Evolutionary conservation across 2,888 invertebrate genomes (phyloP), one percentile per base, ranked within the genome.

Genomic region (Brachynemurus nebulosus): DNA sequence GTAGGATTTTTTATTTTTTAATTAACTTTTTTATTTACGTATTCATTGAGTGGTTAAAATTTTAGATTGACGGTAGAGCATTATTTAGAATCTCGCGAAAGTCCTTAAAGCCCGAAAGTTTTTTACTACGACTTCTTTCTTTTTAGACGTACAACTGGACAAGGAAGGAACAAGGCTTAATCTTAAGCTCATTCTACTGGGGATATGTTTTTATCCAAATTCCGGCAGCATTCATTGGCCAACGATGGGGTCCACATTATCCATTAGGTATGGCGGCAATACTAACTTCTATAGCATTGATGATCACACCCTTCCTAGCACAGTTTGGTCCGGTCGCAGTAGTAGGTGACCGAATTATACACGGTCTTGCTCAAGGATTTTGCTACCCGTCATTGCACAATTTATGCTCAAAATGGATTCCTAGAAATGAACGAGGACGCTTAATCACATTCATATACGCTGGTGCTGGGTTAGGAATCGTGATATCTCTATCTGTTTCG

Each of bases 171-270:
- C 70, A 72, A 51, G 65, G 72, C 0, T 55, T 76, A 45, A 70
- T 85, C 25, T 63, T 83, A 7, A 82, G 82, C 6, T 80, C 85
- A 0, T 86, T 85, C 61, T 84, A 84, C 61, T 81, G 82, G 81
- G 86, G 86, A 2, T 86, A 86, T 57, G 70, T 82, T 2, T 52
- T 79, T 6, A 75, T 80, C 16, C 86, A 86, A 62, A 63, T 86
- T 2, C 79, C 80, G 0, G 76, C 76, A 0, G 80, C 83, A 0
- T 69, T 79, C 50, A 59, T 91, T 40, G 82, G 84, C 0, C 78
- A 79, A 53, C 68, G 68, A 4, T 77, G 78, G 59, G 90, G 91
- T 0, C 82, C 84, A 0, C 84, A 84, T 57, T 66, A 72, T 42
- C 68, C 89, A 9, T 63, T 81, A 16, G 63, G 68, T 0, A 55